These are phyloP conservation scores for Rugalucina vietnamica DNA, from an alignment of 2,888 invertebrate species.

Conservation along the genomic window DNA sequence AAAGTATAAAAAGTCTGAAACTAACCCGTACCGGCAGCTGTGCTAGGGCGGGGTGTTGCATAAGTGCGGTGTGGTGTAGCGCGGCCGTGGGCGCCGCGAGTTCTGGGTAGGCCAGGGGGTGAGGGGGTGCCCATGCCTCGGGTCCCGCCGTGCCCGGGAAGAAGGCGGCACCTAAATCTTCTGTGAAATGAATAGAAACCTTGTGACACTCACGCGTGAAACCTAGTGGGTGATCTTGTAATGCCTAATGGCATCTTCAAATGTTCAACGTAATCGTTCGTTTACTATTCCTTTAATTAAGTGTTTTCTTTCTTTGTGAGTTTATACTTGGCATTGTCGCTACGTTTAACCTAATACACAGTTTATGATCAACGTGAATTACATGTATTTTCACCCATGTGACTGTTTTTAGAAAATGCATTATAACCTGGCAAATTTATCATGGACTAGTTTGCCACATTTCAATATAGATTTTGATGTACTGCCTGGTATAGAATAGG, in stretches of 20 bases:
- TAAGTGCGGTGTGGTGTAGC: constrained; percentile 87
- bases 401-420: too few species aligned
- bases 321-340: too few species aligned
- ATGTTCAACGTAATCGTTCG: too few species aligned
- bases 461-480: too few species aligned
- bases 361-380: too few species aligned
- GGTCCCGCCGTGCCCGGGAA: constrained; percentile 96
- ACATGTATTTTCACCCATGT: too few species aligned
- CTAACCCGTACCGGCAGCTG: constrained; percentile 88
- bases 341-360: too few species aligned
- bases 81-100: constrained; percentile 88
- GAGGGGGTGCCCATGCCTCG: constrained; percentile 93
- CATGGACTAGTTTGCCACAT: too few species aligned
- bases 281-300: too few species aligned
- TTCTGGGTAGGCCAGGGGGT: constrained; percentile 88
- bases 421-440: too few species aligned
- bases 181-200: constrained; percentile 79
- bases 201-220: constrained; percentile 60
- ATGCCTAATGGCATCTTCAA: constrained; percentile 7
- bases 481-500: too few species aligned
- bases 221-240: background rate
- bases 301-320: too few species aligned
- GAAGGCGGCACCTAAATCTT: constrained; percentile 94
- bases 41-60: constrained; percentile 95
- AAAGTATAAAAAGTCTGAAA: constrained; percentile 52